Base-by-base conservation (phyloP, 1,140 invertebrate species). In the Pachypeltis micranthus region DNA sequence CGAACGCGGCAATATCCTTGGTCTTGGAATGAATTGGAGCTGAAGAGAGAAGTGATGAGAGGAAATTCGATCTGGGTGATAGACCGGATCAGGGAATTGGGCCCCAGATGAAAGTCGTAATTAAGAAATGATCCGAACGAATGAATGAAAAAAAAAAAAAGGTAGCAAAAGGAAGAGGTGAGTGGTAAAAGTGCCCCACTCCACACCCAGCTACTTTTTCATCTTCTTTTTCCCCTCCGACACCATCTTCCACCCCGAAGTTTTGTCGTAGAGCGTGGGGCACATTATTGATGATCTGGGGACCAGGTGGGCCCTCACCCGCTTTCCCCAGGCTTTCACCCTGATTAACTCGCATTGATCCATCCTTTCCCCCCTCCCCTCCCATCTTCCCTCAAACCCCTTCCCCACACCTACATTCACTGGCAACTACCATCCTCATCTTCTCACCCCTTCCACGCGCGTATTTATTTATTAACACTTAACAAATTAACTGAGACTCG, bases 301-400 rank as follows among this genome's bases (percentile, higher is more conserved):
- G 59, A 39, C 39, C 59, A 60, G 59, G 59, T 60, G 59, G 29
- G 59, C 59, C 4, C 21, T 16, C 31, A 39, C 31, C 31, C 31
- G n/a, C n/a, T n/a, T n/a, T n/a, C n/a, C 31, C 7, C 7, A 2
- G 59, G 64, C 67, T 61, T 57, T 67, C 39, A 47, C 51, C 65
- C 63, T 67, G 26, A 57, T 57, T 67, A 34, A 29, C 55, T 62
- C 65, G 64, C 24, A 57, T 68, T 66, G 55, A 65, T 59, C 59
- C 44, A 28, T 34, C 63, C 26, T 47, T n/a, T 54, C 26, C 47
- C 27, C 55, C 23, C 63, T 62, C 64, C 69, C 67, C 56, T 65
- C 67, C 59, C 67, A 65, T 65, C 63, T 61, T 60, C 25, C 44
- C 31, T 12, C 23, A n/a, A n/a, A n/a, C n/a, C n/a, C n/a, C n/a